These are phyloP conservation scores for Philonicus albiceps DNA, from an alignment of 2,888 invertebrate genomes.

Conservation along the genomic window DNA sequence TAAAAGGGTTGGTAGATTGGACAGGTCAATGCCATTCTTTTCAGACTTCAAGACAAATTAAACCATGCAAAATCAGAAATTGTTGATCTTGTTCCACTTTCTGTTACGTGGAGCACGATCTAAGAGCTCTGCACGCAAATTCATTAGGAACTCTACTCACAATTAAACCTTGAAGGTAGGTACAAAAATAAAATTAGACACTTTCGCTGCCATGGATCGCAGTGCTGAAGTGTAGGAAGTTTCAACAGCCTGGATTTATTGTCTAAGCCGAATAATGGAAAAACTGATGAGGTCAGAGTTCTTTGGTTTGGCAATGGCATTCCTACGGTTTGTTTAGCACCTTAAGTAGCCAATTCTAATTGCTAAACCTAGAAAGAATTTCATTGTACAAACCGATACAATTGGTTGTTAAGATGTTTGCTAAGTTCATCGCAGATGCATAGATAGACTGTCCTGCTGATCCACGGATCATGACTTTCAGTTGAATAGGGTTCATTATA, in stretches of 20 bases:
- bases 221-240: not conserved
- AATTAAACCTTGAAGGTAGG: not conserved
- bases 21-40: not conserved
- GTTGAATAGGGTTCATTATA: not conserved
- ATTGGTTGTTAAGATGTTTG: slow-evolving; percentile 12
- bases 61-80: not conserved
- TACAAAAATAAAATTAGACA: not conserved
- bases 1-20: not conserved
- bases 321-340: slow-evolving; percentile 26
- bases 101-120: not conserved
- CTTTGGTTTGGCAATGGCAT: slow-evolving; percentile 31
- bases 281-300: slow-evolving; percentile 28
- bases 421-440: not conserved
- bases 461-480: slow-evolving; percentile 24
- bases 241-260: slow-evolving; percentile 4
- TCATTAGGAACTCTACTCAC: not conserved
- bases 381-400: slow-evolving; percentile 23
- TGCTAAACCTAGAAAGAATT: slow-evolving; percentile 2
- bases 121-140: not conserved
- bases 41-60: not conserved
- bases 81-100: slow-evolving; percentile 16
- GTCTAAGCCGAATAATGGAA: not conserved
- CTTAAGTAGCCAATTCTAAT: slow-evolving; percentile 36
- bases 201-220: not conserved
- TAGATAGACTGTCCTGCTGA: not conserved